Evolutionary conservation across 2,113 vertebrate genomes (phyloP), one percentile per base, ranked within the genome.

Genomic region (Pedionomus torquatus): DNA sequence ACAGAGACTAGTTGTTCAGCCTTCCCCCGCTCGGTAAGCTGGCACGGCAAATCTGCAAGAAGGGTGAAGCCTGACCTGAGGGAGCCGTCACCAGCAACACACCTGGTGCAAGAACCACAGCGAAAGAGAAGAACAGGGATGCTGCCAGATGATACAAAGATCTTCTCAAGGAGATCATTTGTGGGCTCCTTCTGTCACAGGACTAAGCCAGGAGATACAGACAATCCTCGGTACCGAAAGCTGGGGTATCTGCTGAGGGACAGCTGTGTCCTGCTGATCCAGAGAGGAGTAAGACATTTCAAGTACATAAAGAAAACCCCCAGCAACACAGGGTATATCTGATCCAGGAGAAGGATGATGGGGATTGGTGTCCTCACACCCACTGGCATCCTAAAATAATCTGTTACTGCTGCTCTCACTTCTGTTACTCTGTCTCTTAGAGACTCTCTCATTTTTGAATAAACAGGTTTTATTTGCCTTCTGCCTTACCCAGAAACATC

Each of bases 351-450:
- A 81, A 91, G 76, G 69, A 89, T 70, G 83, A 44, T 88, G 64
- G 58, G 49, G 72, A 90, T 75, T 94, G 84, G 51, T 93, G 60
- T 90, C 55, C 69, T 96, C 77, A 89, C 77, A 86, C 85, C 83
- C 89, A 94, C 94, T 54, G 69, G 23, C 72, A 91, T 90, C 83
- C 83, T 71, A 81, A 95, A 92, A 90, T 89, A 83, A 93, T 63
- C 94, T 89, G 71, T 57, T 83, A 63, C 83, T 87, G 83, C 86
- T 90, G 57, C 54, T 44, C 63, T 90, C 3, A 0, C 88, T 93
- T 33, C 69, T 79, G 70, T 55, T 92, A 55, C 85, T 75, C 69
- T 75, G 25, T 57, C n/a, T 95, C 60, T 90, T 52, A 66, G 71
- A 93, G 65, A 65, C 66, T 65, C 81, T 93, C 78, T 41, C 58